Evolutionary conservation across 2,888 invertebrate genomes (phyloP), one percentile per base, ranked within the genome.

Genomic region (Drosophila prostipennis): DNA sequence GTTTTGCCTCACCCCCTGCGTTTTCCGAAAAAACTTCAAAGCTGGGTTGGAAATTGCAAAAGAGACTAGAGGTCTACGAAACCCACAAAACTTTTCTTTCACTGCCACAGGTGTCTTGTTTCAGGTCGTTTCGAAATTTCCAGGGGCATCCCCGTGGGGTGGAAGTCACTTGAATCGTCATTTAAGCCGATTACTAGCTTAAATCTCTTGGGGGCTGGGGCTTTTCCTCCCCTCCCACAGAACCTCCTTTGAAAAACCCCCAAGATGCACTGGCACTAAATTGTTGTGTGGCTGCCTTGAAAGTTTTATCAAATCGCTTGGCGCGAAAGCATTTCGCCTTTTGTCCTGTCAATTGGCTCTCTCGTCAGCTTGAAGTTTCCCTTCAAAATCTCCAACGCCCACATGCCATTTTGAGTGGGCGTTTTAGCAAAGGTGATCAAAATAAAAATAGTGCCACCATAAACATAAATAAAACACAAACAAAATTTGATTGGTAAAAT

Each of bases 181-280:
- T 73, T 81, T 83, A 83, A 83, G 77, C 82, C 82, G 82, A 83
- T 83, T 83, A 83, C 72, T 48, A 72, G 29, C 55, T 55, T 43
- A 83, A 83, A 73, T 82, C 73, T 70, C 49, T 36, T 39, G 67
- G 52, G 34, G 26, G 56, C 16, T 11, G 16, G 23, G 29, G 29
- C 7, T 7, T 53, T 43, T 56, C 32, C 37, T 26, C 14, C 23
- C 11, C 48, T 4, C 19, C 43, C n/a, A 10, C 36, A 6, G 14
- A 6, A 14, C 32, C 29, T 26, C 23, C 37, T 42, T 10, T 19
- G 42, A 10, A 19, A 26, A n/a, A 16, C 45, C 34, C 29, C 34
- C 40, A 32, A 68, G 43, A 48, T 70, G 52, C 58, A 69, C 19
- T 42, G 71, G 36, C 29, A 45, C 51, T 64, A 51, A 64, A 37